phyloP scores from a whole-genome alignment of 2,113 vertebrate genomes.

The human region DNA sequence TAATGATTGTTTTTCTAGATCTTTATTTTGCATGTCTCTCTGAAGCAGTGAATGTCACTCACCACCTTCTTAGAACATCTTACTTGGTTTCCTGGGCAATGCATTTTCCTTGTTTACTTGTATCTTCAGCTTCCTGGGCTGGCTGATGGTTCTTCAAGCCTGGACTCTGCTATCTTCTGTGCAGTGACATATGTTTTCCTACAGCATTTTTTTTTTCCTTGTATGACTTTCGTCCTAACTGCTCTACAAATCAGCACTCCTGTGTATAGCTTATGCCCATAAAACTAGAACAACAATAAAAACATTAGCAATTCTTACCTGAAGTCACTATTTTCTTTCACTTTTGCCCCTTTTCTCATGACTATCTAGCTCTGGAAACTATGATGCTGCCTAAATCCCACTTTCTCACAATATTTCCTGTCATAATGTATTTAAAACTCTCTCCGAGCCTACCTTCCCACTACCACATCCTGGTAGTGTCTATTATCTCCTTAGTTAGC shows the following conservation, averaged over 20 bases:
- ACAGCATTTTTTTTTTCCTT: no score
- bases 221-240: neutral
- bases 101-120: neutral
- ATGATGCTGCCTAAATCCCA: neutral
- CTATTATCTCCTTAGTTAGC: neutral
- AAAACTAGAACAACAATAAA: neutral
- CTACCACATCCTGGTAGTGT: neutral
- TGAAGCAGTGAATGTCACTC: neutral
- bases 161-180: neutral
- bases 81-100: neutral
- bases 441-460: neutral
- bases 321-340: neutral
- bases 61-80: neutral
- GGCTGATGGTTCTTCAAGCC: neutral
- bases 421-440: neutral
- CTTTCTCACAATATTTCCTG: neutral
- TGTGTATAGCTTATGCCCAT: neutral
- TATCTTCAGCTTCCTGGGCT: neutral
- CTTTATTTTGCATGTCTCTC: neutral
- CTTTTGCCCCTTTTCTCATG: neutral
- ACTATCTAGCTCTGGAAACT: neutral
- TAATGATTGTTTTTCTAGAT: neutral
- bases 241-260: neutral
- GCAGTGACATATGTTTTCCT: neutral
- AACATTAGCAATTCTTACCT: neutral